Evolutionary conservation across 2,113 vertebrate species (phyloP).

Genomic region (Nothocercus julius): DNA sequence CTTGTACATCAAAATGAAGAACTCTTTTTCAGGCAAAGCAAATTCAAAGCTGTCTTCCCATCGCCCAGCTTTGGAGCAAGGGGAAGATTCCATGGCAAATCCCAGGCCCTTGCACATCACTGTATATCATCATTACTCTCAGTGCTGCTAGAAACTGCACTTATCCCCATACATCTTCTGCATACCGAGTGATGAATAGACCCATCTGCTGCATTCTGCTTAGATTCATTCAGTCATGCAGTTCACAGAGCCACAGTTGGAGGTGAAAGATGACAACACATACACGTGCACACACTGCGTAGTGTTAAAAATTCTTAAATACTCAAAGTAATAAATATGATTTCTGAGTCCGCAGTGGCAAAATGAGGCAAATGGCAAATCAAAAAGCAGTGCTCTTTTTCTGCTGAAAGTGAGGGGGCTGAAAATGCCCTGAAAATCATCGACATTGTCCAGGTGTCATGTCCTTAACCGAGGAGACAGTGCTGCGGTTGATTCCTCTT

Average conservation of each 20-base stretch:
- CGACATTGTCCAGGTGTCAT: not conserved
- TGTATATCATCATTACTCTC: not conserved
- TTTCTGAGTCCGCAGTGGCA: conserved; percentile 18
- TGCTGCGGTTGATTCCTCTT: not conserved
- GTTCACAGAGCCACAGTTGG: not conserved
- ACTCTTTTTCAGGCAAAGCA: not conserved
- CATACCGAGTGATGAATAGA: not conserved
- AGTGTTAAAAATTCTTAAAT: conserved; percentile 15
- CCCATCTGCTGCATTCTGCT: not conserved
- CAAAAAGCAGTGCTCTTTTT: not conserved
- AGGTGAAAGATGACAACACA: not conserved
- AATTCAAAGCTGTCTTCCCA: not conserved
- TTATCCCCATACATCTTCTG: not conserved
- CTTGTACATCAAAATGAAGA: not conserved
- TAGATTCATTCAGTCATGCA: not conserved
- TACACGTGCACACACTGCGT: not conserved
- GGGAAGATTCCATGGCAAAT: not conserved
- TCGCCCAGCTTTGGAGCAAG: not conserved
- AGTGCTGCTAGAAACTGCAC: not conserved
- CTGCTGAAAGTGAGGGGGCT: not conserved
- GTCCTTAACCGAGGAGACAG: not conserved
- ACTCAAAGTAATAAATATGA: not conserved
- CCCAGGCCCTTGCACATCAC: not conserved
- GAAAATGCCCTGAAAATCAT: not conserved
- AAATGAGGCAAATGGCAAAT: not conserved